Conservation (phyloP, 1,140 invertebrate species). For the Homalodisca vitripennis region DNA sequence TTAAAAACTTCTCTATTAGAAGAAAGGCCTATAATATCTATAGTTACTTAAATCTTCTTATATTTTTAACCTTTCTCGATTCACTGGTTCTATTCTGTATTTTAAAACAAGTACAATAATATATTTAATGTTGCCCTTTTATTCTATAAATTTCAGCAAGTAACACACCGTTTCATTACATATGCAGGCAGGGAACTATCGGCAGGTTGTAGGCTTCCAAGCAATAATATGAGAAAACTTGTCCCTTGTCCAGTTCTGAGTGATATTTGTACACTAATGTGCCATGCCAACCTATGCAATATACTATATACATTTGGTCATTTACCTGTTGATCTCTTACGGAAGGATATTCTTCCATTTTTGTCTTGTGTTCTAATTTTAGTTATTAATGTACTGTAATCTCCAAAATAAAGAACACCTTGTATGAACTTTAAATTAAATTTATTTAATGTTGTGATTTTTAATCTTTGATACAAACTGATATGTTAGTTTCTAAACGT, state of each 20-base stretch:
- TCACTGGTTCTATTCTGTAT: too few species aligned
- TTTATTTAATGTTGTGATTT: not conserved
- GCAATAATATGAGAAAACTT: slow-evolving; percentile 7
- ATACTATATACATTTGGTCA: slow-evolving; percentile 3
- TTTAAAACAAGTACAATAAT: too few species aligned
- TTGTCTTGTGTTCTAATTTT: slow-evolving; percentile 14
- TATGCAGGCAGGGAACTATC: too few species aligned
- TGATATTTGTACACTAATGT: not conserved
- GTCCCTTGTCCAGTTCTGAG: slow-evolving; percentile 4
- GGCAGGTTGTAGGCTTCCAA: too few species aligned
- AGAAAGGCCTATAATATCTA: too few species aligned
- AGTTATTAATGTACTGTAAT: slow-evolving; percentile 6
- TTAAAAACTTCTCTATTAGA: too few species aligned
- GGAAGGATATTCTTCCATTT: not conserved
- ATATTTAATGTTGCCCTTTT: too few species aligned
- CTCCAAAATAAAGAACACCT: slow-evolving; percentile 10
- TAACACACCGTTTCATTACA: too few species aligned
- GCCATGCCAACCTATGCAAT: slow-evolving; percentile 17
- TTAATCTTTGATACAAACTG: not conserved
- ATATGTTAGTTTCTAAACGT: not conserved
- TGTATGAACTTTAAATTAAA: not conserved
- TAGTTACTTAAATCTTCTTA: too few species aligned
- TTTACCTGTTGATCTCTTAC: slow-evolving; percentile 13
- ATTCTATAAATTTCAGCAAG: too few species aligned
- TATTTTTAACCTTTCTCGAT: too few species aligned